Base-by-base conservation (phyloP, 2,797 vertebrate genomes). In the Hozukius guyotensis region DNA sequence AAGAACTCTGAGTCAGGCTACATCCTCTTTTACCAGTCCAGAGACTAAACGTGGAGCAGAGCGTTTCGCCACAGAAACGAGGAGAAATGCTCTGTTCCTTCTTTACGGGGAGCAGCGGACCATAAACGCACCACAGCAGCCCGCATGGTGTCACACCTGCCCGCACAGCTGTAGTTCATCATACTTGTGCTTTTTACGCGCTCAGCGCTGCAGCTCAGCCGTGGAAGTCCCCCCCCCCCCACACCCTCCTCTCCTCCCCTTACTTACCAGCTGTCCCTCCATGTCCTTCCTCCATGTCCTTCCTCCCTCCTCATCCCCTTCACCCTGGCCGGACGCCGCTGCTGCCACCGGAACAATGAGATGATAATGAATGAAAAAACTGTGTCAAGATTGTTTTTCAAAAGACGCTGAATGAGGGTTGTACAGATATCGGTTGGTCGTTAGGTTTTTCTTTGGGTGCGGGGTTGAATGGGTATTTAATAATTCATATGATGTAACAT, bases 1-100 rank as follows among this genome's bases (percentile, higher is more conserved):
- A 99, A 99, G 96, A 99, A 99, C 95, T 99, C 99, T 0, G 99
- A 99, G 94, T 99, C 99, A 8, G 99, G 99, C 93, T 99, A 99
- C 95, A 99, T 99, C 95, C 97, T 99, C 94, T 99, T 99, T 92
- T 99, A 99, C 94, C 99, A 99, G 94, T 99, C 98, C 86, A 97
- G 99, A 95, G 98, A 99, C 88, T 94, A 78, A 97, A 78, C 6
- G 74, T 76, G 88, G 86, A 78, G 65, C 38, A 0, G 12, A 62
- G 84, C 2, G 67, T 78, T 83, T 79, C 57, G 8, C 63, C 77
- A 31, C 70, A 72, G 81, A 72, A 52, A 75, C 61, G 46, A n/a
- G 85, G 83, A 84, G 88, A 79, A 72, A 68, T 12, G 59, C 80
- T 88, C 72, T 29, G 69, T 80, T 81, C 59, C 77, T 66, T 72